Percentiles rank a stretch among this genome's conserved stretches.
Evolutionary conservation across 2,797 vertebrate genomes (phyloP).

Genomic region (Phoeniculus purpureus): DNA sequence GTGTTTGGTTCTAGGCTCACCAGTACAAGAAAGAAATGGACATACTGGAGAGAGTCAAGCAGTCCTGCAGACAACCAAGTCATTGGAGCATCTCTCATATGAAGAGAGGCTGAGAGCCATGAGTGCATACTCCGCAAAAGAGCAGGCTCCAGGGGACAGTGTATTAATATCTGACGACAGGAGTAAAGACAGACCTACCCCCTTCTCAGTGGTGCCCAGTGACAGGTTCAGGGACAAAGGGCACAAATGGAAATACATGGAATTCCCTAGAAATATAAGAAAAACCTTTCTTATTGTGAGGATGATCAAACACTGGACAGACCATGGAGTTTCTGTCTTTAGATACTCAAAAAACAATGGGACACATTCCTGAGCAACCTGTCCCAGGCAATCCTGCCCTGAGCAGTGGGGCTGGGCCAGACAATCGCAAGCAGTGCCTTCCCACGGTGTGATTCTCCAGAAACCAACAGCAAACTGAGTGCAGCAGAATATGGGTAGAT

Average conservation of each 20-base stretch:
- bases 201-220: not conserved
- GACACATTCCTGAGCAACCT: accelerated
- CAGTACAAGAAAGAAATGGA: not conserved
- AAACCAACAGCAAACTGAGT: not conserved
- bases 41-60: not conserved
- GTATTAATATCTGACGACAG: not conserved
- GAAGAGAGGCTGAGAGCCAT: accelerated
- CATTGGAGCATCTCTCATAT: not conserved
- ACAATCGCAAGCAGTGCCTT: accelerated
- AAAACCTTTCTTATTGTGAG: not conserved
- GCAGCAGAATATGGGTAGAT: not conserved
- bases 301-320: not conserved
- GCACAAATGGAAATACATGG: not conserved
- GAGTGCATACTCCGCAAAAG: not conserved
- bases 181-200: not conserved
- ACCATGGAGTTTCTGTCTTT: not conserved
- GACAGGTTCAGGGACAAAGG: not conserved
- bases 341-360: not conserved
- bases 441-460: not conserved
- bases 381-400: accelerated
- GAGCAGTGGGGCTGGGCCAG: accelerated
- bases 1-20: not conserved
- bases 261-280: not conserved
- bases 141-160: not conserved
- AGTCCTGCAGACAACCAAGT: not conserved